Evolutionary conservation across 2,113 vertebrate genomes (phyloP), one percentile per base, ranked within the genome.

Genomic region (Beaufortia kweichowensis): DNA sequence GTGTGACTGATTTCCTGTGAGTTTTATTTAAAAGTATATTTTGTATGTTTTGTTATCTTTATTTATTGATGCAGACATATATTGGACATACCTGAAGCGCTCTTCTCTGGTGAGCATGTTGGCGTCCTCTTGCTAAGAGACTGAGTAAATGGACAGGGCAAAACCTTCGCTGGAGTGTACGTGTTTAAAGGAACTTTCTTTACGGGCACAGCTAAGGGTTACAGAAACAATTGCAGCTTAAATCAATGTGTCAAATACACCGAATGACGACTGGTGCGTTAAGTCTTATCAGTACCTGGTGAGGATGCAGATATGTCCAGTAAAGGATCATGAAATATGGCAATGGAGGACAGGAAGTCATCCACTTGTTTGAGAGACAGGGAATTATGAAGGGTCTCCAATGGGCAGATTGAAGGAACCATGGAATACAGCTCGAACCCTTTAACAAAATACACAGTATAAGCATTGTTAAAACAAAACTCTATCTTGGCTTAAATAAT

Each of bases 341-440:
- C 93, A 81, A 95, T 87, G 55, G 94, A 94, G 66, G 92, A 88
- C 57, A 96, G 92, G 87, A 96, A 96, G 87, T 96, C 95, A 85
- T 95, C 95, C 84, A 96, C 93, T 81, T 96, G 95, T 90, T 96
- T 96, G 89, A 95, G 87, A 76, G 94, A 95, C 31, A 96, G 89
- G 28, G 95, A 95, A 80, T 96, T 95, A 83, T 96, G 95, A 59
- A 96, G 93, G 7, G 95, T 96, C 91, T 96, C 95, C 86, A 96
- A 85, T 64, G 95, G 95, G 77, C 95, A 96, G 82, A 96, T 96
- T 66, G 95, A 96, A 78, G 95, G 95, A 81, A 96, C 95, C 95
- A 96, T 96, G 80, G 95, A 96, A 86, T 96, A 96, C 21, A 96
- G 86, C 90, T 95, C 95, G 90, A 95, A 96, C 15, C 85, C 87